phyloP scores from a whole-genome alignment of 2,113 vertebrate species.

The Ramphastos sulfuratus region DNA sequence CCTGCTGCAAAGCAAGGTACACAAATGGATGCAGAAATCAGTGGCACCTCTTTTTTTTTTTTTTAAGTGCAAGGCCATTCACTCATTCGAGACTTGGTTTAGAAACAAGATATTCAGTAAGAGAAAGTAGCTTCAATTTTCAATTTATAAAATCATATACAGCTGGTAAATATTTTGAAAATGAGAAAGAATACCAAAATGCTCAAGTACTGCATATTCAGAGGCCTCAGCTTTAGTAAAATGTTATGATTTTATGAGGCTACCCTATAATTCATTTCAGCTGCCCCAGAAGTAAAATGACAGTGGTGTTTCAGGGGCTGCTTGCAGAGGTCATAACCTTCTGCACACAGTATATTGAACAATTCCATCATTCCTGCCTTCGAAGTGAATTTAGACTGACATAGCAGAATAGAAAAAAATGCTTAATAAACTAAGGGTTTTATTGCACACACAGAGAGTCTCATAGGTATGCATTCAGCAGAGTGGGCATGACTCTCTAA shows the following conservation, averaged over 20 bases:
- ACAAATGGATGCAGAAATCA: neutral
- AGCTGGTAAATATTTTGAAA: neutral
- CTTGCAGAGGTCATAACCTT: conserved; percentile 59
- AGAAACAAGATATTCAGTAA: neutral
- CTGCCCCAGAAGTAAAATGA: conserved; percentile 30
- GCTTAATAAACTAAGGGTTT: conserved; percentile 49
- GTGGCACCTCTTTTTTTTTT: neutral
- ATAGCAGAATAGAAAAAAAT: conserved; percentile 46
- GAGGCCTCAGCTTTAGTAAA: neutral
- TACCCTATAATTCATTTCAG: conserved; percentile 7
- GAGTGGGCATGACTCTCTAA: neutral
- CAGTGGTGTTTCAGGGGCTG: neutral
- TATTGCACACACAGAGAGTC: conserved; percentile 38
- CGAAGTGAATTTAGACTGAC: conserved; percentile 68
- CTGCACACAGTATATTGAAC: conserved; percentile 69
- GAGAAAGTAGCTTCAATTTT: neutral
- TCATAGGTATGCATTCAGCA: conserved; percentile 43
- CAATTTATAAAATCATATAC: neutral
- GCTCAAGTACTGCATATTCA: conserved; percentile 9
- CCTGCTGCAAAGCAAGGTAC: neutral
- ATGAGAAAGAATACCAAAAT: neutral
- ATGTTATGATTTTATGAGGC: neutral
- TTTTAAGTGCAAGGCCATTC: neutral
- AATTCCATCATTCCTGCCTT: conserved; percentile 72
- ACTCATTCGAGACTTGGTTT: neutral